Conservation (phyloP, 2,113 vertebrate species). For the Poecilia latipinna region DNA sequence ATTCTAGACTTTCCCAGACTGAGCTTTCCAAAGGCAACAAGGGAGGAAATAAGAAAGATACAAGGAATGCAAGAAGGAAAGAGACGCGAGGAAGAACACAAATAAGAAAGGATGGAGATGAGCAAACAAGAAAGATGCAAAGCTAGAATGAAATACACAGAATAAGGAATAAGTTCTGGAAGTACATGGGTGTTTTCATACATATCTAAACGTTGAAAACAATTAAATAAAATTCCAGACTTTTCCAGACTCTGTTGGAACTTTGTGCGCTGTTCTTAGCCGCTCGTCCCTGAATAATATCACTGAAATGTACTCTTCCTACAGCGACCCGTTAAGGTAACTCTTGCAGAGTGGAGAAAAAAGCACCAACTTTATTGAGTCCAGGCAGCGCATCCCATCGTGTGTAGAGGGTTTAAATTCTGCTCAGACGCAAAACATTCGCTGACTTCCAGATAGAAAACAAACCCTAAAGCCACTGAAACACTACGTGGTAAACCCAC, state of each 20-base stretch:
- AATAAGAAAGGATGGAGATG: neutral
- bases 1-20: neutral
- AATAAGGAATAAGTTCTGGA: neutral
- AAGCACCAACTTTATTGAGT: neutral
- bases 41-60: neutral
- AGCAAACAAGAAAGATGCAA: neutral
- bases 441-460: neutral
- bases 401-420: neutral
- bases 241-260: neutral
- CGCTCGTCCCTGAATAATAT: neutral
- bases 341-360: neutral
- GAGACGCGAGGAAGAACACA: neutral
- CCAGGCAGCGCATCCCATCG: neutral
- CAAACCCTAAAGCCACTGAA: neutral
- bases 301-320: neutral
- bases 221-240: neutral
- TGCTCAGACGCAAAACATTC: neutral
- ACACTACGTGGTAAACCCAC: conserved; percentile 56
- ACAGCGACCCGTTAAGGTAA: neutral
- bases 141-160: neutral
- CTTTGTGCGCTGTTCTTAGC: neutral
- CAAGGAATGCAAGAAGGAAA: neutral
- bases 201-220: neutral
- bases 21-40: neutral
- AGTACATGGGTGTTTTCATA: neutral